phyloP scores from a whole-genome alignment of 2,888 invertebrate species.

The Acanthosepion lycidas region DNA sequence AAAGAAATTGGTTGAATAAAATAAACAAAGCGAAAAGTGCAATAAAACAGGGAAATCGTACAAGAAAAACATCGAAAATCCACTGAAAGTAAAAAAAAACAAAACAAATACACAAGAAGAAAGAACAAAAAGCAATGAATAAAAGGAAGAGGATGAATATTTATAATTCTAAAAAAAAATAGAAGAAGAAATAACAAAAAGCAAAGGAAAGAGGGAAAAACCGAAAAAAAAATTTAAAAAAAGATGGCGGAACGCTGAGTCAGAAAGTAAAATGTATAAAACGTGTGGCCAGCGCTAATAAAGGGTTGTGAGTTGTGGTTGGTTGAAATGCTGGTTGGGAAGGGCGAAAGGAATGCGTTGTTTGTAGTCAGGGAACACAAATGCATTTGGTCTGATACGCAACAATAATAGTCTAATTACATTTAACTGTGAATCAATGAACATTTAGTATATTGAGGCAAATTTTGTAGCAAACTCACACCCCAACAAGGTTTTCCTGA shows the following conservation, averaged over 20 bases:
- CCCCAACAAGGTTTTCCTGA: background rate
- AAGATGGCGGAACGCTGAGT: background rate
- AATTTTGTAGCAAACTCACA: background rate
- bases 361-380: background rate
- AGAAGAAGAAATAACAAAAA: background rate
- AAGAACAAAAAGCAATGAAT: too few species aligned
- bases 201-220: too few species aligned
- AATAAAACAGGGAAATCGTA: too few species aligned
- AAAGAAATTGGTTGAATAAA: too few species aligned
- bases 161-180: too few species aligned
- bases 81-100: too few species aligned
- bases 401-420: constrained; percentile 2
- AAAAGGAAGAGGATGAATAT: too few species aligned
- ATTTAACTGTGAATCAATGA: background rate
- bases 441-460: background rate
- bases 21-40: too few species aligned
- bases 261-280: background rate
- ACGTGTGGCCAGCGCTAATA: too few species aligned
- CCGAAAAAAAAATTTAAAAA: background rate
- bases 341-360: background rate
- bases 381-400: constrained; percentile 8
- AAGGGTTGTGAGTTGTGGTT: background rate
- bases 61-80: too few species aligned
- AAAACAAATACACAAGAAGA: too few species aligned
- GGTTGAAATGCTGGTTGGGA: background rate